Evolutionary conservation across 1,140 invertebrate genomes (phyloP), one percentile per base, ranked within the genome.

Genomic region (Lordiphosa mommai): DNA sequence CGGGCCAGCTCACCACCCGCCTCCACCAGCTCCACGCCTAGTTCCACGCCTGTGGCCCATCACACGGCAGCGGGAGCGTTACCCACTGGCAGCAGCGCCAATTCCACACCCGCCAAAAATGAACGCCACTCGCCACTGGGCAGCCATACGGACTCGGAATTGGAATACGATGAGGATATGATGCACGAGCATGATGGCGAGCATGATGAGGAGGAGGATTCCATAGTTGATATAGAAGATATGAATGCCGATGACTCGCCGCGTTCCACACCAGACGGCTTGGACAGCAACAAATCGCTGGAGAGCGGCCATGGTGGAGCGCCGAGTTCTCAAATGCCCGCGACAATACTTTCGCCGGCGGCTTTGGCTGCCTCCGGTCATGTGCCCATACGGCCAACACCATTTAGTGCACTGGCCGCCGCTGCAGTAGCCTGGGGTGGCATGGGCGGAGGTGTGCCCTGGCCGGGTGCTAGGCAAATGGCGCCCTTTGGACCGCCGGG

Each of bases 191-290:
- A 93, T 61, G 92, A 93, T 53, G 50, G 36, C 4, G 92, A 93
- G 6, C 86, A 88, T 33, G 87, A 88, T 12, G 91, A 92, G 63
- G 91, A 92, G 55, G 92, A 93, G 69, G 92, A 93, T 63, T 92
- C 92, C 4, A 93, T 93, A 85, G 92, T 93, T 4, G 92, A 93
- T 70, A 92, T 93, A 17, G 93, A 93, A 84, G 92, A 93, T 70
- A 85, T 93, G 64, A 91, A 92, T 76, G 90, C 90, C 43, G 91
- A 92, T 27, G 76, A 87, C 32, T 88, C 86, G 13, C 86, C 86
- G 13, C 76, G 87, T 30, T 88, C 88, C 40, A 89, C 88, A 10
- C 87, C 88, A 13, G 86, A 88, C 27, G 88, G 87, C 17, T 43
- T 87, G 16, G 87, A 88, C 33, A 66, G 71, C 56, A 88, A 84